These are phyloP conservation scores for Thamnophis sirtalis DNA, from an alignment of 2,113 vertebrate species.

Conservation along the genomic window DNA sequence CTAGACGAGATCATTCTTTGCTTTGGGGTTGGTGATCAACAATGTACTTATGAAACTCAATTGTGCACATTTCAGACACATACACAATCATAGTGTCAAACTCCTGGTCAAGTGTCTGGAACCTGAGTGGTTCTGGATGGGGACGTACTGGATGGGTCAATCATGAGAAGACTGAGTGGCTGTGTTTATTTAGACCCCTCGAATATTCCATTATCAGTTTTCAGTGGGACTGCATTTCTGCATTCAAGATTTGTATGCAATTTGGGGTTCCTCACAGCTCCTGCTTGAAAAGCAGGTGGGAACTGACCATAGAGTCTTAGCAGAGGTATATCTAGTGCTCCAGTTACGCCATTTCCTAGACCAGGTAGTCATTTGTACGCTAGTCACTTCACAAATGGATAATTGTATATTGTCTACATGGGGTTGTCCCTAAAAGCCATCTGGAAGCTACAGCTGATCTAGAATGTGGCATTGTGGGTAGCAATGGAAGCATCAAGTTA, in stretches of 20 bases:
- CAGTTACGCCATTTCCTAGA: background rate
- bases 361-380: background rate
- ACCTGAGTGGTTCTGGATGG: background rate
- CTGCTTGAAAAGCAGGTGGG: background rate
- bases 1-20: background rate
- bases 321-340: background rate
- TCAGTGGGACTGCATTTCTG: background rate
- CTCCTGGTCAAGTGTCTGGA: background rate
- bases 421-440: background rate
- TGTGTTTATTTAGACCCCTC: background rate
- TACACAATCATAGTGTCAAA: background rate
- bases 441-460: background rate
- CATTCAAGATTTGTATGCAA: background rate
- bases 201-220: background rate
- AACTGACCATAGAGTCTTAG: background rate
- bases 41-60: background rate
- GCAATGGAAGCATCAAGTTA: background rate
- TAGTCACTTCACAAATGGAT: background rate
- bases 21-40: background rate
- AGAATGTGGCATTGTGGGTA: background rate
- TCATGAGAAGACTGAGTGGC: background rate
- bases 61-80: background rate
- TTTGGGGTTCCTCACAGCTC: background rate
- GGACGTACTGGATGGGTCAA: background rate
- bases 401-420: background rate